phyloP scores from a whole-genome alignment of 2,888 invertebrate genomes.

The Apodemia hepburni region DNA sequence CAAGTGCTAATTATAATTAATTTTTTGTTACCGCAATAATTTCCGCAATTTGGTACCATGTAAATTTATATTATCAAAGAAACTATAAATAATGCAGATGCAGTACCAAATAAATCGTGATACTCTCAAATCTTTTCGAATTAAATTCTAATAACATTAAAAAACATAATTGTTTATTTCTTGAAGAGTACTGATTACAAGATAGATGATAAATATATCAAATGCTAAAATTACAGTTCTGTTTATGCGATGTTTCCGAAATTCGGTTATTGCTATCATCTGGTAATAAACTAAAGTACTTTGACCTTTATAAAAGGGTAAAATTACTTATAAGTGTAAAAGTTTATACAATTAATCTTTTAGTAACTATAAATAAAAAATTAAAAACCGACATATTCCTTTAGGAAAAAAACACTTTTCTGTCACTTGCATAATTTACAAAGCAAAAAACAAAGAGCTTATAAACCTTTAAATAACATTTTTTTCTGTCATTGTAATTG shows the following conservation, averaged over 20 bases:
- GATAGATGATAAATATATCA: neutral
- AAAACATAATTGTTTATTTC: neutral
- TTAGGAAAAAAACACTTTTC: too few species aligned
- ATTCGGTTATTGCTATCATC: neutral
- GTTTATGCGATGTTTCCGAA: neutral
- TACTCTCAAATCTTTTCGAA: neutral
- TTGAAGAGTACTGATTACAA: neutral
- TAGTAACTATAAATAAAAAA: too few species aligned
- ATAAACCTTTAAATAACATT: too few species aligned
- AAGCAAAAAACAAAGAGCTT: too few species aligned
- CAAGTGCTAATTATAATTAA: too few species aligned
- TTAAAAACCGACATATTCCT: too few species aligned
- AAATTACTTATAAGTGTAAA: too few species aligned
- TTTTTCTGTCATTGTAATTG: too few species aligned
- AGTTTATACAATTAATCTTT: too few species aligned
- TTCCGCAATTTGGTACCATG: neutral
- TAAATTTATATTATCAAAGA: neutral
- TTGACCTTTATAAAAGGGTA: neutral
- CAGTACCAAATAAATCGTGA: neutral
- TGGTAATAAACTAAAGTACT: neutral
- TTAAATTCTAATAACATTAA: neutral
- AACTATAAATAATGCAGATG: neutral
- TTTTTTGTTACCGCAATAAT: neutral
- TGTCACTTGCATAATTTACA: too few species aligned
- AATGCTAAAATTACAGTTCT: neutral